Conservation (phyloP, 2,888 invertebrate genomes). For the Trichogramma evanescens region DNA sequence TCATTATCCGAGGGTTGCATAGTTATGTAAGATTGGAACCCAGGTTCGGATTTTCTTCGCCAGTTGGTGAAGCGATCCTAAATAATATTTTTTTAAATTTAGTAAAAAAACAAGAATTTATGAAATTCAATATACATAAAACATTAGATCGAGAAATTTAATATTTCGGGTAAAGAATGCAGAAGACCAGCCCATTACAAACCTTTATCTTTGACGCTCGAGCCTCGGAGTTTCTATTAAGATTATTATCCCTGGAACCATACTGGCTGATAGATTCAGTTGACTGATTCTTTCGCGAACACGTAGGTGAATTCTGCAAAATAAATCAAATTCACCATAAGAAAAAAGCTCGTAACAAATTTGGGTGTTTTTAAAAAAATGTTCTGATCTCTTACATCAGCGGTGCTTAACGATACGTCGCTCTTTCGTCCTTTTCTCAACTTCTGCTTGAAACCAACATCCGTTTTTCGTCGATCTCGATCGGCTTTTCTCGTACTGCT, state of each 20-base stretch:
- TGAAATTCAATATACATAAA: constrained; percentile 22
- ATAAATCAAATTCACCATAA: not conserved
- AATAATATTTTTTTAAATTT: not conserved
- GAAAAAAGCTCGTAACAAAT: not conserved
- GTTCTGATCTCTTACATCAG: constrained; percentile 32
- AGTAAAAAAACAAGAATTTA: too few relatives aligned
- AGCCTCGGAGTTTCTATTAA: constrained; percentile 36
- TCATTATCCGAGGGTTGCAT: constrained; percentile 41
- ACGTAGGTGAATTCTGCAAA: constrained; percentile 38
- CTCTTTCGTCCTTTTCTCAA: constrained; percentile 55
- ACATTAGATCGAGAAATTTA: too few relatives aligned
- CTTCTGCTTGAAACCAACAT: constrained; percentile 55
- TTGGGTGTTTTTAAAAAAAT: not conserved
- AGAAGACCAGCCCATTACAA: not conserved
- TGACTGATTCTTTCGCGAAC: constrained; percentile 33
- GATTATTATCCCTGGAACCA: constrained; percentile 34
- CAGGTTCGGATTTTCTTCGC: constrained; percentile 68
- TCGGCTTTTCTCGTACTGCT: constrained; percentile 76
- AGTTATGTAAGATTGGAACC: constrained; percentile 47
- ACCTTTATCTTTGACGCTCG: constrained; percentile 41
- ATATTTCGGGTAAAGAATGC: not conserved
- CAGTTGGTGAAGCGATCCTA: constrained; percentile 56
- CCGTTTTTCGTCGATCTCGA: constrained; percentile 60
- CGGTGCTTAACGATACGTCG: constrained; percentile 32
- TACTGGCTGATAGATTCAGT: constrained; percentile 29